Evolutionary conservation across 1,140 invertebrate genomes (phyloP).

Genomic region (Drosophila setifemur): DNA sequence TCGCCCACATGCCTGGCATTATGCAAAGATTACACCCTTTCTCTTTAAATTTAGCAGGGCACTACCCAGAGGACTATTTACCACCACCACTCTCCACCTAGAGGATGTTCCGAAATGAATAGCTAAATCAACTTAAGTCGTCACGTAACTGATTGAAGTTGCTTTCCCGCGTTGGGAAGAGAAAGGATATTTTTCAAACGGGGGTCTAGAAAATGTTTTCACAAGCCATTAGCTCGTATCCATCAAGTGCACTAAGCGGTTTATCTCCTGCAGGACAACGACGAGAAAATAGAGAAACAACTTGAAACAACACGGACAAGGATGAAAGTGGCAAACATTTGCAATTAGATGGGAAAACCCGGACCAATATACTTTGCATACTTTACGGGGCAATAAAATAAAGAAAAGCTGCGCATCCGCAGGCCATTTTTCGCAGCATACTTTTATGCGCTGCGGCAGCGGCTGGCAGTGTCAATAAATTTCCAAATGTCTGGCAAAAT

Average conservation of each 20-base stretch:
- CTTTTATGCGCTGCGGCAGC: constrained; percentile 25
- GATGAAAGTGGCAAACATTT: constrained; percentile 17
- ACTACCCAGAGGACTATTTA: constrained; percentile 33
- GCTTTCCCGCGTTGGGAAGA: too few species aligned
- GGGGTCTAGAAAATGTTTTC: constrained; percentile 48
- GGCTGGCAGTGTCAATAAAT: constrained; percentile 19
- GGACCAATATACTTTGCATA: constrained; percentile 34
- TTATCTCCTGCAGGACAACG: constrained; percentile 46
- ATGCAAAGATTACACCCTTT: not conserved
- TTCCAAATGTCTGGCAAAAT: constrained; percentile 17
- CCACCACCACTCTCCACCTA: constrained; percentile 16
- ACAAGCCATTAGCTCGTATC: constrained; percentile 68
- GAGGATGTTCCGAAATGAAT: constrained; percentile 12
- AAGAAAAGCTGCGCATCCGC: constrained; percentile 21
- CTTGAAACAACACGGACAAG: constrained; percentile 10
- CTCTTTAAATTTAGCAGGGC: not conserved
- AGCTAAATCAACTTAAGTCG: constrained; percentile 57
- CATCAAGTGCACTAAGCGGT: constrained; percentile 61
- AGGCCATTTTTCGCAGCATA: constrained; percentile 21
- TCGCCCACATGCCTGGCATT: constrained; percentile 10
- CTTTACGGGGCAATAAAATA: constrained; percentile 37
- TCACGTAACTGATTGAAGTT: not conserved
- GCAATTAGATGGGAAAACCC: constrained; percentile 19
- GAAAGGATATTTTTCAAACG: constrained; percentile 48
- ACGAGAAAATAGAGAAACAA: not conserved